phyloP scores from a whole-genome alignment of 2,113 vertebrate species.

The Gymnocephalus cernua region DNA sequence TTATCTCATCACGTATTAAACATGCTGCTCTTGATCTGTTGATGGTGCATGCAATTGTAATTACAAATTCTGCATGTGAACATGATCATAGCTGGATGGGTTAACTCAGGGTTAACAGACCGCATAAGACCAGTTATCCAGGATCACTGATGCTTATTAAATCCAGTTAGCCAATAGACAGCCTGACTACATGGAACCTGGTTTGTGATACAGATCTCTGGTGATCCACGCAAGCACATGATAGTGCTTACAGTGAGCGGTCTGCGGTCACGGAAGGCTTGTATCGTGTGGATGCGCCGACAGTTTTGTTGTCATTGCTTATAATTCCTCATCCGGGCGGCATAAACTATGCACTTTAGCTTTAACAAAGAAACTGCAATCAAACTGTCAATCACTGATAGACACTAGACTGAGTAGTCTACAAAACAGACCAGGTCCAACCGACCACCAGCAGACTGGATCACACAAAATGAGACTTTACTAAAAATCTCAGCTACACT shows the following conservation, averaged over 20 bases:
- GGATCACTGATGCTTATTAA: background rate
- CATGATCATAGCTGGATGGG: background rate
- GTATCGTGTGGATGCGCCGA: too few relatives aligned
- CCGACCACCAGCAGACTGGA: background rate
- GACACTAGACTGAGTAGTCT: background rate
- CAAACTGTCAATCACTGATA: too few relatives aligned
- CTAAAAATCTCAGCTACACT: background rate
- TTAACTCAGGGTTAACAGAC: constrained; percentile 21
- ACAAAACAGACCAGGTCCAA: background rate
- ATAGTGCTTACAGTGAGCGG: background rate
- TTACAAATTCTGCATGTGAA: constrained; percentile 16
- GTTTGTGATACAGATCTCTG: background rate
- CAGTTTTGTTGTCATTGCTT: too few relatives aligned
- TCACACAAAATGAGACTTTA: background rate
- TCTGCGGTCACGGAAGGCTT: too few relatives aligned
- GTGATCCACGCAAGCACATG: background rate
- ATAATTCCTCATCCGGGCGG: too few relatives aligned
- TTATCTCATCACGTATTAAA: constrained; percentile 35
- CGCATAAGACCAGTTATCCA: background rate
- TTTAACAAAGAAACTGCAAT: too few relatives aligned
- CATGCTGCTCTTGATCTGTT: constrained; percentile 25
- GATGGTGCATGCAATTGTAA: constrained; percentile 33
- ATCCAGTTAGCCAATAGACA: background rate
- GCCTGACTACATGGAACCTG: background rate
- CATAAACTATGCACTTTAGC: too few relatives aligned